Evolutionary conservation across 2,888 invertebrate species (phyloP), one percentile per base, ranked within the genome.

Genomic region (Polymixis flavicincta): DNA sequence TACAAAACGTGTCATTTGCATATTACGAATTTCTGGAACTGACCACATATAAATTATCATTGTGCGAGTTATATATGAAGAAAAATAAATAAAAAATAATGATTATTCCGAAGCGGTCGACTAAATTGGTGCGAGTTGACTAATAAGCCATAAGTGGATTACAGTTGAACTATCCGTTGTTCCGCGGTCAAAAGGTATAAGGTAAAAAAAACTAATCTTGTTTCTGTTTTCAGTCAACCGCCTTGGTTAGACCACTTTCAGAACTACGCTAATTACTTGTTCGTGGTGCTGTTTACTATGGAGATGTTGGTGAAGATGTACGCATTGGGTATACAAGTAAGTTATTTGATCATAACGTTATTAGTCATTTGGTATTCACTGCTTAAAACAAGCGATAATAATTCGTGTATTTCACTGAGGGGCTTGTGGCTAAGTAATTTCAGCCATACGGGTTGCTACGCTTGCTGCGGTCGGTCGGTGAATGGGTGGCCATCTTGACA

Each of bases 291-390:
- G 67, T 99, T 99, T 96, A 98, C 99, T n/a, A 97, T 99, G 97
- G 99, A 99, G 96, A 99, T 99, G 99, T 97, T 99, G 91, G 97
- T 99, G 78, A 99, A 99, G 97, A 99, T 99, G 99, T 99, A 99
- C 96, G 99, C 99, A 92, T 97, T 99, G 92, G 99, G 99, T 91
- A 98, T 99, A 96, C 99, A 98, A 97, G 99, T 98, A 93, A 96
- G 96, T 89, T 22, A 28, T 25, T 19, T 22, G n/a, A 42, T 61
- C 19, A 52, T 19, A 11, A 52, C 19, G 14, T 22, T 25, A 32
- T 32, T 14, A 14, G 50, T 19, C 11, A 37, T 19, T 68, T 0
- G 14, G 14, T 55, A 25, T 55, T 3, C 13, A 54, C 13, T n/a
- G 54, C 13, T n/a, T 13, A 54, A 54, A 11, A 50, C 19, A 57